Percentiles rank a stretch among this genome's conserved stretches.
phyloP scores from a whole-genome alignment of 2,113 vertebrate species.

The Naja naja region DNA sequence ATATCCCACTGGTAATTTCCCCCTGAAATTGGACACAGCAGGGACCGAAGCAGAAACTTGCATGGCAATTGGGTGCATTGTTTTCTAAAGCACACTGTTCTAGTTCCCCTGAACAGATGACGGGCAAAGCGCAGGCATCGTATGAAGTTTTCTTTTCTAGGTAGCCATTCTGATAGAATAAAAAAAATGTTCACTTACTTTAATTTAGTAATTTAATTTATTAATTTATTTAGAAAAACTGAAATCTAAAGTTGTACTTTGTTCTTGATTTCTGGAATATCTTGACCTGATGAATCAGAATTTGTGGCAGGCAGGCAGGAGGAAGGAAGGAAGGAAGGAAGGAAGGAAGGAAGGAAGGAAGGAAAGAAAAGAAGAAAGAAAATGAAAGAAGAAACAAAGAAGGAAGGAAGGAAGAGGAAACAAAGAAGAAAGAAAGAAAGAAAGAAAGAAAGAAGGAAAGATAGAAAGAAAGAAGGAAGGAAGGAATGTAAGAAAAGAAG shows the following conservation, averaged over 20 bases:
- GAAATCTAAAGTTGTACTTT: background rate
- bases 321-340: too few relatives aligned
- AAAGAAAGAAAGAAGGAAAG: too few relatives aligned
- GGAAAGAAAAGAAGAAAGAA: too few relatives aligned
- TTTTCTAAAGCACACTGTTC: background rate
- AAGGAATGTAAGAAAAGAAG: too few relatives aligned
- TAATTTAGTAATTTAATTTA: too few relatives aligned
- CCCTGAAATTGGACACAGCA: background rate
- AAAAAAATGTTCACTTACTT: background rate
- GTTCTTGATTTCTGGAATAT: background rate
- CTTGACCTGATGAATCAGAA: background rate
- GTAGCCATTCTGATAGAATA: background rate
- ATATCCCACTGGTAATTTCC: background rate
- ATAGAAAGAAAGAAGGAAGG: too few relatives aligned
- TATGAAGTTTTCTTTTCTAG: background rate
- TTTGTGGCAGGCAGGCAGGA: background rate
- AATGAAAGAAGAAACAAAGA: too few relatives aligned
- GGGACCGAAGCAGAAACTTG: background rate
- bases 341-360: too few relatives aligned
- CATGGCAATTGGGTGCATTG: background rate
- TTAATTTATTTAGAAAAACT: background rate
- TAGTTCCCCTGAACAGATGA: background rate
- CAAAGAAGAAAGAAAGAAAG: too few relatives aligned
- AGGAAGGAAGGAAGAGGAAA: too few relatives aligned
- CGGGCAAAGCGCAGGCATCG: background rate